Evolutionary conservation across 2,888 invertebrate species (phyloP), one percentile per base, ranked within the genome.

Genomic region (Himalopsyche anomala): DNA sequence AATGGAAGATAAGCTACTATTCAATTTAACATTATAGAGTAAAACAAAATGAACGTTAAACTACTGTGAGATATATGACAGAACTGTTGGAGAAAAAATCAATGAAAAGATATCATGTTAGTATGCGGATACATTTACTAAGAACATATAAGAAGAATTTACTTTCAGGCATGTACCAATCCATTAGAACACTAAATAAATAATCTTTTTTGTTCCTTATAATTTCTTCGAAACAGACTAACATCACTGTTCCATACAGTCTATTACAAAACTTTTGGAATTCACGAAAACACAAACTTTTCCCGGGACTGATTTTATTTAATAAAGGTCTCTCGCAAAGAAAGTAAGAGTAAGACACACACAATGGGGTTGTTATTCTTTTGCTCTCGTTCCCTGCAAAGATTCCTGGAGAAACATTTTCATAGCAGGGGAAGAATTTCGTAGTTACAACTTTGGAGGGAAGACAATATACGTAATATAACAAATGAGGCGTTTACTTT

Each of bases 361-460:
- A 62, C 62, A 62, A 19, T 19, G 19, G 62, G 62, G 62, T 28
- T 19, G 62, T 62, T 62, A 62, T 62, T 62, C 28, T 62, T 28
- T 51, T 51, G 51, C 51, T 51, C 51, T 51, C 15, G 5, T 51
- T 19, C 62, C 62, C 28, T 28, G 11, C 62, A 62, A 19, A 19
- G 28, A 62, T 19, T n/a, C 28, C 62, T 62, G 19, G 62, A 62
- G 62, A 62, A 62, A 62, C 62, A 62, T 62, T 19, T 62, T 62
- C 62, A 19, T 62, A 62, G 62, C 28, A 19, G 28, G 62, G 15
- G 62, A 5, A 4, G 28, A 19, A 8, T 28, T n/a, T 28, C 6
- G 19, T 62, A 19, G 8, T 19, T 19, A n/a, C 28, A 11, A 11
- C 62, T 11, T 62, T 62, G 2, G 4, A 62, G 62, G 28, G 8